These are phyloP conservation scores for Actinia equina DNA, from an alignment of 64 coral and sea anemone species.

Conservation along the genomic window DNA sequence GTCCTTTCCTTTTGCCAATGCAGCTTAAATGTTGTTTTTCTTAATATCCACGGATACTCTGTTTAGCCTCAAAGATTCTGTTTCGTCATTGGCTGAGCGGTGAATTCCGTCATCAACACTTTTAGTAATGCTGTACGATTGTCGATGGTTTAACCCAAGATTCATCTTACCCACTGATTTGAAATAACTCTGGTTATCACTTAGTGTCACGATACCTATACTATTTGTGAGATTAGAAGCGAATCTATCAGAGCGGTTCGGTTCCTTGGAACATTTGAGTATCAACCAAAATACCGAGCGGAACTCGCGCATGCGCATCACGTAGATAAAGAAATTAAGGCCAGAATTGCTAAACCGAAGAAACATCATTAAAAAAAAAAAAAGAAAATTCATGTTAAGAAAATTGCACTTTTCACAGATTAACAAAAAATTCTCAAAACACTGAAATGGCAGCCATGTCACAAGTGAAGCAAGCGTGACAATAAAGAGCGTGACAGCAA, in stretches of 20 bases:
- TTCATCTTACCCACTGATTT: neutral
- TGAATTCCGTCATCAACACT: neutral
- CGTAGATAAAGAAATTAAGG: slow-evolving; percentile 16
- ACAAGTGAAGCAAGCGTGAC: slow-evolving; percentile 3
- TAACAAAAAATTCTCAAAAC: neutral
- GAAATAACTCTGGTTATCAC: neutral
- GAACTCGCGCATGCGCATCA: slow-evolving; percentile 8
- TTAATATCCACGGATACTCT: neutral
- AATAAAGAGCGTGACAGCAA: slow-evolving; percentile 7
- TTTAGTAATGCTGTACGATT: neutral
- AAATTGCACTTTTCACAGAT: neutral
- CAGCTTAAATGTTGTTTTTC: neutral
- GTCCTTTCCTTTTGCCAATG: too few relatives aligned
- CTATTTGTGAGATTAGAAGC: neutral
- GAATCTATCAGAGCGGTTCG: neutral
- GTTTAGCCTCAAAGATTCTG: neutral
- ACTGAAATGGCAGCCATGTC: slow-evolving; percentile 14
- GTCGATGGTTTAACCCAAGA: neutral
- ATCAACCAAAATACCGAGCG: neutral
- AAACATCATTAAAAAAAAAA: neutral
- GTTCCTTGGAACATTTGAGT: neutral
- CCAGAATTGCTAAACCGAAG: neutral
- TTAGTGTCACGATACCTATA: neutral
- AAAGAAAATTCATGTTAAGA: neutral
- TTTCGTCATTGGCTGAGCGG: neutral